Conservation (phyloP, 2,113 vertebrate species). For the Gulo gulo region DNA sequence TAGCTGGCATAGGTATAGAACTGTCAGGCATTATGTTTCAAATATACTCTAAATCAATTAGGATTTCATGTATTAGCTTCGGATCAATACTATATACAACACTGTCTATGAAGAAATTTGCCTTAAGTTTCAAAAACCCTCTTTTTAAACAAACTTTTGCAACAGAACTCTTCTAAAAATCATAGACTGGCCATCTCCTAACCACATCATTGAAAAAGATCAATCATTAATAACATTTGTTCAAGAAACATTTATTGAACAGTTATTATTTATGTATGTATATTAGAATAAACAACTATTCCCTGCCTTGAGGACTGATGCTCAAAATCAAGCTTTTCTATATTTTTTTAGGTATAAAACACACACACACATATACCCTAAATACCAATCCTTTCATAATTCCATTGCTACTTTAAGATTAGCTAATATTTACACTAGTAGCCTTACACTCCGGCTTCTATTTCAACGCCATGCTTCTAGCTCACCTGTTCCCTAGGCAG, state of each 20-base stretch:
- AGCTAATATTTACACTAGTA: background rate
- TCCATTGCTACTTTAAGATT: background rate
- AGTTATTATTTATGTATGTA: background rate
- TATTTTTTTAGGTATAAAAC: background rate
- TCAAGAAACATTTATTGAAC: background rate
- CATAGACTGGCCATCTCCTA: background rate
- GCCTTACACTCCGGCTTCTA: background rate
- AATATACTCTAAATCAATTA: background rate
- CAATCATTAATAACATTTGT: background rate
- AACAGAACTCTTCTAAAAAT: background rate
- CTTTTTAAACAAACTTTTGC: background rate
- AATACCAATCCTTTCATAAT: background rate
- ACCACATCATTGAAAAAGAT: background rate
- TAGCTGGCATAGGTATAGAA: background rate
- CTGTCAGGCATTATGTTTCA: background rate
- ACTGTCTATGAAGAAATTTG: background rate
- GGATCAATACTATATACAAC: background rate
- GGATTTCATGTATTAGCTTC: conserved; percentile 6
- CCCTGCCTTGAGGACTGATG: background rate
- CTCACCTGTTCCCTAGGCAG: background rate
- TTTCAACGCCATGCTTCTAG: background rate
- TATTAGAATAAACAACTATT: background rate
- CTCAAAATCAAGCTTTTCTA: background rate
- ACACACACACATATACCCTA: background rate
- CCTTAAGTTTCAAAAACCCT: background rate